Conservation (phyloP, 2,888 invertebrate species). For the Ennomos erosarius region DNA sequence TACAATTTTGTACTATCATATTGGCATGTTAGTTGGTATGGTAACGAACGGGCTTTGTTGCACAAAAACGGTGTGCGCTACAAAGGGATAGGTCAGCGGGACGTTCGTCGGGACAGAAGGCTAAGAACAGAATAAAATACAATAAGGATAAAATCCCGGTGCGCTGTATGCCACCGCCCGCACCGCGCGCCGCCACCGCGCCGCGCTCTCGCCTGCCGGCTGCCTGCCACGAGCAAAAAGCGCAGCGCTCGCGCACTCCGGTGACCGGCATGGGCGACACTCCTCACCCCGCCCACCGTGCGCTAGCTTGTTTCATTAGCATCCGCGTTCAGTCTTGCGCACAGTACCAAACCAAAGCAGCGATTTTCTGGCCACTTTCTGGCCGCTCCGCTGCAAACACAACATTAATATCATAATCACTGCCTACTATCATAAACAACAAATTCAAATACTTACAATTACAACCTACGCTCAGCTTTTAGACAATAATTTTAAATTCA, state of each 20-base stretch:
- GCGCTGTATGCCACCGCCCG: constrained; percentile 45
- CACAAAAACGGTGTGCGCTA: constrained; percentile 49
- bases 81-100: constrained; percentile 56
- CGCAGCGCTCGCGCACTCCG: constrained; percentile 6
- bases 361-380: too few relatives aligned
- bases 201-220: constrained; percentile 45
- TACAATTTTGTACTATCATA: constrained; percentile 66
- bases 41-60: constrained; percentile 54
- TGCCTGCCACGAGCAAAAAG: constrained; percentile 33
- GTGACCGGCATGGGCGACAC: background rate
- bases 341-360: too few relatives aligned
- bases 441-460: too few relatives aligned
- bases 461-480: too few relatives aligned
- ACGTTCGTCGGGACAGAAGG: constrained; percentile 72
- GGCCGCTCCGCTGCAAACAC: too few relatives aligned
- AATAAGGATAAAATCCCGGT: constrained; percentile 73
- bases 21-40: constrained; percentile 60
- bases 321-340: too few relatives aligned
- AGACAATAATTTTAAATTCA: too few relatives aligned
- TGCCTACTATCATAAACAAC: too few relatives aligned
- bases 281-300: constrained; percentile 1
- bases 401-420: too few relatives aligned
- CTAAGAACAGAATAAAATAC: constrained; percentile 77
- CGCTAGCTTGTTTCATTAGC: too few relatives aligned
- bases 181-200: constrained; percentile 48